phyloP scores from a whole-genome alignment of 2,113 vertebrate genomes.

The Irena cyanogastra region DNA sequence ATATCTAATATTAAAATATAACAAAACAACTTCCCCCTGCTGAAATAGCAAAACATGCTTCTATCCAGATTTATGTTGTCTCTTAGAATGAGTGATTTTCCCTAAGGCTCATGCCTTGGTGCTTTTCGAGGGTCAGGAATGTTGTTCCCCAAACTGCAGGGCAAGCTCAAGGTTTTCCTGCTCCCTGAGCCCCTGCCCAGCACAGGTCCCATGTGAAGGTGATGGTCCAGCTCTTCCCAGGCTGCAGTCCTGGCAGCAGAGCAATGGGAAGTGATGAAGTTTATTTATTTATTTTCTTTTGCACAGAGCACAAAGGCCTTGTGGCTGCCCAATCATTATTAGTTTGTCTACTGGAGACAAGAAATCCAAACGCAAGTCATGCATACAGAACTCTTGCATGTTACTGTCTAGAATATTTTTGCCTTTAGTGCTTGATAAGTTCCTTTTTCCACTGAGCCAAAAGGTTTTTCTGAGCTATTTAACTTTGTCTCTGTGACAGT shows the following conservation, averaged over 20 bases:
- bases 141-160: not conserved
- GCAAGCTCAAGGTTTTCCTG: not conserved
- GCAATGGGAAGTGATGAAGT: accelerated
- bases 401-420: not conserved
- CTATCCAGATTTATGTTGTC: not conserved
- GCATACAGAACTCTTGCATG: not conserved
- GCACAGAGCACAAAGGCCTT: not conserved
- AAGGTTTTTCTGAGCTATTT: conserved; percentile 1
- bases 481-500: not conserved
- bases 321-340: not conserved
- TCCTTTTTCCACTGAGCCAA: not conserved
- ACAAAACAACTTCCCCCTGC: not conserved
- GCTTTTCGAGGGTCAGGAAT: not conserved
- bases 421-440: not conserved
- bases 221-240: not conserved
- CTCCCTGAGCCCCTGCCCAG: not conserved
- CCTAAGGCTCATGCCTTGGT: not conserved
- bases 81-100: not conserved
- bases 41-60: not conserved
- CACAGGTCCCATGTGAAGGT: accelerated
- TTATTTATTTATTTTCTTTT: not conserved
- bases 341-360: not conserved
- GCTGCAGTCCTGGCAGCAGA: not conserved
- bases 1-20: not conserved
- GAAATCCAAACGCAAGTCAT: not conserved